Evolutionary conservation across 2,888 invertebrate species (phyloP), one percentile per base, ranked within the genome.

Genomic region (Pantelozetes paolii): DNA sequence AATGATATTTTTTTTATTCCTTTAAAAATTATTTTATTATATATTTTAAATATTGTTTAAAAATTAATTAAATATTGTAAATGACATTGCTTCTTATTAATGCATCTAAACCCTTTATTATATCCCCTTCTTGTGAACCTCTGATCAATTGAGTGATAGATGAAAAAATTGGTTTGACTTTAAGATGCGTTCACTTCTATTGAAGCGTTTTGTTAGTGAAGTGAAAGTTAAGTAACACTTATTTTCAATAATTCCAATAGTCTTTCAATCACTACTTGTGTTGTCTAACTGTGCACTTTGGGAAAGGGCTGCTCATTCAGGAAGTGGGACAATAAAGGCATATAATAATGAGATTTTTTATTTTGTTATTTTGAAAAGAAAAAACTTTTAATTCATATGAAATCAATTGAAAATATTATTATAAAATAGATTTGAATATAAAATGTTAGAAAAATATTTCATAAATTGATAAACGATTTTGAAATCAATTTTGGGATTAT

Each of bases 151-250:
- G 50, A 50, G 5, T 50, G 50, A 50, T 50, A 50, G 45, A 45
- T 18, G 18, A 50, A 50, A 50, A 50, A 50, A 50, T 50, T 23
- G 15, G 23, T 50, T 20, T 20, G 50, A 50, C 50, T 50, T 50
- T 50, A 20, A 50, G 50, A 50, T 50, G 50, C 23, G n/a, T n/a
- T 50, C 50, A 50, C 8, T 45, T 50, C n/a, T 50, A 23, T 50
- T 50, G 50, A 50, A 50, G n/a, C 50, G 50, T 50, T 50, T 50
- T 50, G n/a, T 20, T 50, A 50, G 5, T 50, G n/a, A 50, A 50
- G 50, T 50, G 50, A 50, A 20, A 50, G 45, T 45, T 15, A 23
- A 50, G n/a, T n/a, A 50, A 20, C n/a, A 50, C n/a, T 50, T 50
- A n/a, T n/a, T 20, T n/a, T 20, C 2, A 9, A 18, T 18, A 45